A percentile compares a stretch with the other conserved stretches of the same genome.
phyloP scores from a whole-genome alignment of 2,113 vertebrate species.

The Chroicocephalus ridibundus region DNA sequence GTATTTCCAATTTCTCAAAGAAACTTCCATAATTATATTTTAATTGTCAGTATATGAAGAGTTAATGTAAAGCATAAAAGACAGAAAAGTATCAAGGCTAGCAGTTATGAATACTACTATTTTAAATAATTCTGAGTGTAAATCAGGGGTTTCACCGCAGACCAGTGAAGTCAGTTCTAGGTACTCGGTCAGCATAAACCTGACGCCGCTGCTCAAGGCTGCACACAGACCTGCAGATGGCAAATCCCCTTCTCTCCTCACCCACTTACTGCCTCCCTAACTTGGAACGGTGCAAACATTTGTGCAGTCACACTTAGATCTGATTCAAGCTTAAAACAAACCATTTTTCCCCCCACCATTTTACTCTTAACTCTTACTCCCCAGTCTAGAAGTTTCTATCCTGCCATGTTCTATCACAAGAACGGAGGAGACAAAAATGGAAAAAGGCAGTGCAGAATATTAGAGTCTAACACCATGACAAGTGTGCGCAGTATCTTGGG shows the following conservation, averaged over 20 bases:
- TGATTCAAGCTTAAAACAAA: neutral
- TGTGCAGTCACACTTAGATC: neutral
- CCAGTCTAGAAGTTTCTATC: neutral
- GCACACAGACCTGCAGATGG: neutral
- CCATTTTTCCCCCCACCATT: neutral
- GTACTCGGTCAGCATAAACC: neutral
- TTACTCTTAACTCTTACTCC: neutral
- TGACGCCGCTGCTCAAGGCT: accelerated
- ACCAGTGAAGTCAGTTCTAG: neutral
- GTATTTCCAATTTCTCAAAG: neutral
- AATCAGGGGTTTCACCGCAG: neutral
- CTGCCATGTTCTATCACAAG: neutral
- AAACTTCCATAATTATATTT: neutral
- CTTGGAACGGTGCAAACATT: neutral
- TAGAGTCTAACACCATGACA: accelerated
- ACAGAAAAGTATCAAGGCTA: neutral
- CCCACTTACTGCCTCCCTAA: neutral
- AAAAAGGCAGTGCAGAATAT: neutral
- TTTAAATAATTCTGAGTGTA: neutral
- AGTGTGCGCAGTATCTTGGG: neutral
- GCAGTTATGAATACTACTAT: neutral
- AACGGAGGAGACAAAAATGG: neutral
- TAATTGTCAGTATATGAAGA: neutral
- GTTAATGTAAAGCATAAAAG: neutral
- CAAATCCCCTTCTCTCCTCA: neutral